Evolutionary conservation across 2,888 invertebrate species (phyloP), one percentile per base, ranked within the genome.

Genomic region (Archips crataeganus): DNA sequence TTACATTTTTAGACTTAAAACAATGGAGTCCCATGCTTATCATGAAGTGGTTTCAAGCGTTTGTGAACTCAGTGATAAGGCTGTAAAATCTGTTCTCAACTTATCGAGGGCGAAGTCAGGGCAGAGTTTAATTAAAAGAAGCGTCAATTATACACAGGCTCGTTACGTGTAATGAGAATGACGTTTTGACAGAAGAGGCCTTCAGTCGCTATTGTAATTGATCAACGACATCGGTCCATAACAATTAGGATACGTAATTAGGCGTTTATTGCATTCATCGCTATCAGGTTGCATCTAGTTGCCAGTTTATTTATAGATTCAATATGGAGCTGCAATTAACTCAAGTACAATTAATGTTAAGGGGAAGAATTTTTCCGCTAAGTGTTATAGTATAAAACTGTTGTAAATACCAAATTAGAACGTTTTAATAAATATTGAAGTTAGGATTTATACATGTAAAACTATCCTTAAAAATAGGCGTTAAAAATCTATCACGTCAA

Each of bases 111-210:
- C 76, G 75, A 80, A 77, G 76, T 47, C 74, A 60, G 79, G 78
- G 75, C 78, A 79, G 77, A 72, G 79, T 82, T 84, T 82, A 85
- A 85, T 85, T 84, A 83, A 84, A 79, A 80, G 79, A 81, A 80
- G 77, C 79, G 77, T 78, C 81, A 80, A 82, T 82, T 80, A 81
- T 78, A 76, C 75, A 76, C 74, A 68, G 68, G 60, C 74, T 77
- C 77, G 78, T 85, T 81, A 82, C 79, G 75, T 79, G 79, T 75
- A 75, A 78, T 80, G 78, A 77, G 76, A 77, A 79, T 80, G 77
- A 80, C 81, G 71, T 77, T 82, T 80, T 79, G 81, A 80, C 79
- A 80, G 78, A 77, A 77, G 74, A 77, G 74, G 75, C 79, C 78
- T 78, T n/a, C n/a, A 78, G 76, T 66, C 73, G 34, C n/a, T n/a